A percentile compares a stretch with the other conserved stretches of the same genome.
Conservation (phyloP, 2,797 vertebrate species). For the Vireo griseus region DNA sequence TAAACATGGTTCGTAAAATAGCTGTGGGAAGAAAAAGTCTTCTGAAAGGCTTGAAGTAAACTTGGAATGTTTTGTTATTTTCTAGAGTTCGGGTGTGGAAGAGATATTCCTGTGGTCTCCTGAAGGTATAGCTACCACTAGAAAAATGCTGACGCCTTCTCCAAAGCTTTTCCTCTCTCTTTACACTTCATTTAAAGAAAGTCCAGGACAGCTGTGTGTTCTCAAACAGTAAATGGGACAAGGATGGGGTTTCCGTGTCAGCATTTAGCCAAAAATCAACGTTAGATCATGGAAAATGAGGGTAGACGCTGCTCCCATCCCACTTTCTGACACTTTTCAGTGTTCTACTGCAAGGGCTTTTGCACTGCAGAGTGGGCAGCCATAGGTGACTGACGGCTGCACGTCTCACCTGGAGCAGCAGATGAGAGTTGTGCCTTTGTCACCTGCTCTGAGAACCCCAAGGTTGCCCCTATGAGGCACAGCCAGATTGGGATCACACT, state of each 20-base stretch:
- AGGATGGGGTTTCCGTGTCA: fast-evolving
- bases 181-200: too few species aligned
- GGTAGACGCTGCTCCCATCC: too few species aligned
- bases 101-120: background rate
- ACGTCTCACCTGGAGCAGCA: fast-evolving
- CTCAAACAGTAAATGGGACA: background rate
- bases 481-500: fast-evolving
- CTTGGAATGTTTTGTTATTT: background rate
- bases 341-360: fast-evolving
- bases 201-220: fast-evolving
- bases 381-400: fast-evolving
- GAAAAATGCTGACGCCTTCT: background rate
- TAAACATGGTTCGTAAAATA: fast-evolving
- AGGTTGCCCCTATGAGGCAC: background rate
- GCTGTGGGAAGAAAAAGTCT: background rate
- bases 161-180: background rate
- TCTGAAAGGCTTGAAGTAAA: background rate
- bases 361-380: fast-evolving
- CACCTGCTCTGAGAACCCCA: fast-evolving
- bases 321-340: fast-evolving
- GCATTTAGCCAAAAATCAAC: background rate
- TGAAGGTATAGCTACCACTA: background rate
- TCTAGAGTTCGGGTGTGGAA: background rate
- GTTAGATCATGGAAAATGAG: fast-evolving
- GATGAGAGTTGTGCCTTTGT: background rate